Conservation (phyloP, 2,888 invertebrate genomes). For the Trachelus troglodyta region DNA sequence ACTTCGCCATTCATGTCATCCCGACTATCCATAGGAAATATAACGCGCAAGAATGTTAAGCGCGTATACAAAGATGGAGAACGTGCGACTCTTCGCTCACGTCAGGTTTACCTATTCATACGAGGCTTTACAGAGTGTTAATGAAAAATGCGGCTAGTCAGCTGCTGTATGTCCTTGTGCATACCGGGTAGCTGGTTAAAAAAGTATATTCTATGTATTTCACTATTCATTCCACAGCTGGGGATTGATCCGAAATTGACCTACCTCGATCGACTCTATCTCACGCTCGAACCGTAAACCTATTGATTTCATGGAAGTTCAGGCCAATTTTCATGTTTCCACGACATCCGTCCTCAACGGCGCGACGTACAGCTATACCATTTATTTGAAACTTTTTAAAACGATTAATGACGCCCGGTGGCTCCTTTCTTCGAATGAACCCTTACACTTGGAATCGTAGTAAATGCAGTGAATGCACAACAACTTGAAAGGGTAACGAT, state of each 20-base stretch:
- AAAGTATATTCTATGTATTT: background rate
- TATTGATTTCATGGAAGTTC: slow-evolving; percentile 16
- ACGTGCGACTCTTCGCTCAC: slow-evolving; percentile 36
- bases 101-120: slow-evolving; percentile 57
- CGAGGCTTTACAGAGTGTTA: slow-evolving; percentile 59
- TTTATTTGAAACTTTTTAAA: background rate
- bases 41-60: background rate
- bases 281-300: background rate
- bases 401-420: background rate
- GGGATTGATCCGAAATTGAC: background rate
- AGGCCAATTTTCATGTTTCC: slow-evolving; percentile 6
- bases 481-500: background rate
- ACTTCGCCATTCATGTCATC: background rate
- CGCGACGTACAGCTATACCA: background rate
- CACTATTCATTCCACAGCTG: background rate
- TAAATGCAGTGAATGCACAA: background rate
- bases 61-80: background rate
- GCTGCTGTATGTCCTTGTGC: slow-evolving; percentile 45
- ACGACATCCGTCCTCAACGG: background rate
- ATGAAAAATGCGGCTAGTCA: slow-evolving; percentile 61
- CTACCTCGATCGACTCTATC: background rate
- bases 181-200: slow-evolving; percentile 40
- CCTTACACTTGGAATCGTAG: background rate
- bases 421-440: background rate
- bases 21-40: background rate